phyloP scores from a whole-genome alignment of 2,888 invertebrate genomes.

The Macaria liturata region DNA sequence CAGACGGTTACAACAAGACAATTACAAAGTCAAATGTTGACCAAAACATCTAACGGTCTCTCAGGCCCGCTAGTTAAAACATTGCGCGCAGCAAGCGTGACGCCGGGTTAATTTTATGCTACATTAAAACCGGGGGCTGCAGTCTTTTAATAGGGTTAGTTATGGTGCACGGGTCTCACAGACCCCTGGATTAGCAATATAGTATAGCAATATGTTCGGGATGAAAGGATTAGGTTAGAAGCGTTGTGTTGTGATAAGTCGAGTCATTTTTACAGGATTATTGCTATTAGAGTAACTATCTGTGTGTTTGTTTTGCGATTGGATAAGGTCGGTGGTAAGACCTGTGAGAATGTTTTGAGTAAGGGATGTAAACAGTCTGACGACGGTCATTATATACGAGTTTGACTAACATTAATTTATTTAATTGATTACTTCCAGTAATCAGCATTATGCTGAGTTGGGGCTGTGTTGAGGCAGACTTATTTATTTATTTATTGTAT shows the following conservation, averaged over 20 bases:
- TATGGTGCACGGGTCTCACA: slow-evolving; percentile 64
- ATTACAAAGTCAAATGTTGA: slow-evolving; percentile 30
- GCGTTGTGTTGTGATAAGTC: slow-evolving; percentile 21
- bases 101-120: slow-evolving; percentile 81
- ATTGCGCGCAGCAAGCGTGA: slow-evolving; percentile 67
- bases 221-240: slow-evolving; percentile 54
- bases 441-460: too few species aligned
- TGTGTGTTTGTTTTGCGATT: slow-evolving; percentile 15
- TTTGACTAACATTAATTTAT: too few species aligned
- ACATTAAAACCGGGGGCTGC: slow-evolving; percentile 75
- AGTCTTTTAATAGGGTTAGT: slow-evolving; percentile 80
- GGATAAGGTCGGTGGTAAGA: slow-evolving; percentile 11
- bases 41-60: slow-evolving; percentile 46
- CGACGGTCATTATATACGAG: too few species aligned
- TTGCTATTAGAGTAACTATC: slow-evolving; percentile 7
- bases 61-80: slow-evolving; percentile 57
- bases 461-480: too few species aligned
- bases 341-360: slow-evolving; percentile 9
- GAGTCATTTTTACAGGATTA: slow-evolving; percentile 17
- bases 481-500: too few species aligned
- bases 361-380: too few species aligned
- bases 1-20: slow-evolving; percentile 8
- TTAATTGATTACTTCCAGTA: too few species aligned
- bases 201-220: slow-evolving; percentile 57
- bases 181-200: slow-evolving; percentile 57